A percentile compares a stretch with the other conserved stretches of the same genome.
Conservation (phyloP, 1,140 invertebrate genomes). For the Aphidius gifuensis region DNA sequence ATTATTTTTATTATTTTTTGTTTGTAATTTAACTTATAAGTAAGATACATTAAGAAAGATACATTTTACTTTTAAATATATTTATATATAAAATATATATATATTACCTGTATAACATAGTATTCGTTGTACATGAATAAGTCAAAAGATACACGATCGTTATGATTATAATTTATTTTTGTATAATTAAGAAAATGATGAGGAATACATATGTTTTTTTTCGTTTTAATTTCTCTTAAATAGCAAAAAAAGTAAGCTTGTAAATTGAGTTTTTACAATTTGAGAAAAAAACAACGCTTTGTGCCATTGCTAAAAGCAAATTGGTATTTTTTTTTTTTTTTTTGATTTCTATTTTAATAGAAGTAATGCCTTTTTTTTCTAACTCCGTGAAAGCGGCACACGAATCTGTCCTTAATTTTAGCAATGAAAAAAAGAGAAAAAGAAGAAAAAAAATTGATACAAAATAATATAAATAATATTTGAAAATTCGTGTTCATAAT, state of each 20-base stretch:
- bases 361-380: not conserved
- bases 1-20: no score
- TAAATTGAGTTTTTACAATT: not conserved
- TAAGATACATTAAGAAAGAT: constrained; percentile 21
- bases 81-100: constrained; percentile 23
- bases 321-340: not conserved
- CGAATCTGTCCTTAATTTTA: not conserved
- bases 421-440: not conserved
- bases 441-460: not conserved
- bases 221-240: not conserved
- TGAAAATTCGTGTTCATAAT: not conserved
- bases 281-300: not conserved
- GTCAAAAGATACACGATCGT: constrained; percentile 42
- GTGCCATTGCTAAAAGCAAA: constrained; percentile 7
- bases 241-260: not conserved
- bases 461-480: no score
- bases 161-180: constrained; percentile 49
- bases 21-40: constrained; percentile 22
- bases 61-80: constrained; percentile 24
- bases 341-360: no score
- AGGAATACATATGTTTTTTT: constrained; percentile 10
- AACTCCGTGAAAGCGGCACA: constrained; percentile 1
- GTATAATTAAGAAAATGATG: constrained; percentile 41
- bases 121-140: constrained; percentile 46
- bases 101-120: constrained; percentile 38